phyloP scores from a whole-genome alignment of 37 sponge, comb jelly and placozoan genomes.

The Diacarnus erythraeanus region DNA sequence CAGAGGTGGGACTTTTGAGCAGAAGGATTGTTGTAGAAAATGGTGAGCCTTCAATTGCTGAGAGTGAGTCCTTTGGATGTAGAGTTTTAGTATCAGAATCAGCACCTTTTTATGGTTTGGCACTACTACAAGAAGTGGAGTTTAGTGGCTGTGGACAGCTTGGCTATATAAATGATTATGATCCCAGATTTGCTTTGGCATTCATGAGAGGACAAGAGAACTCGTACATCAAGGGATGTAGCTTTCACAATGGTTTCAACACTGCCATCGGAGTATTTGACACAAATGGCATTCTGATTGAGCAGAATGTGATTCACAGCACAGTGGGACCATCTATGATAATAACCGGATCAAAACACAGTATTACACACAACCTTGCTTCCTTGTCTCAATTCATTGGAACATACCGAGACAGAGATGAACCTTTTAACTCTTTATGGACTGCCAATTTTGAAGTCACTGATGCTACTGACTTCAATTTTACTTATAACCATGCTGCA shows the following conservation, averaged over 20 bases:
- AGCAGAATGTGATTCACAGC: constrained; percentile 76
- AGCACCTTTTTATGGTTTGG: constrained; percentile 35
- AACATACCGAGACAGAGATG: constrained; percentile 50
- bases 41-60: constrained; percentile 37
- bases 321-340: constrained; percentile 79
- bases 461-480: constrained; percentile 32
- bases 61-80: constrained; percentile 72
- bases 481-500: constrained; percentile 68
- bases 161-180: constrained; percentile 68
- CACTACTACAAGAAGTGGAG: constrained; percentile 79
- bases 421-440: constrained; percentile 50
- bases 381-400: constrained; percentile 64
- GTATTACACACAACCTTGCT: constrained; percentile 63
- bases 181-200: constrained; percentile 84
- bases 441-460: constrained; percentile 73
- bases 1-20: constrained; percentile 89
- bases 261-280: constrained; percentile 86
- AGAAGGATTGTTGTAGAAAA: constrained; percentile 73
- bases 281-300: constrained; percentile 30
- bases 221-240: constrained; percentile 63
- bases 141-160: constrained; percentile 84
- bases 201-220: constrained; percentile 29
- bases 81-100: constrained; percentile 58
- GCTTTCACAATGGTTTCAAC: constrained; percentile 80
- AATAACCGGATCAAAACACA: constrained; percentile 44